These are phyloP conservation scores for Drosophila paulistorum DNA, from an alignment of 1,140 invertebrate species.

Conservation along the genomic window DNA sequence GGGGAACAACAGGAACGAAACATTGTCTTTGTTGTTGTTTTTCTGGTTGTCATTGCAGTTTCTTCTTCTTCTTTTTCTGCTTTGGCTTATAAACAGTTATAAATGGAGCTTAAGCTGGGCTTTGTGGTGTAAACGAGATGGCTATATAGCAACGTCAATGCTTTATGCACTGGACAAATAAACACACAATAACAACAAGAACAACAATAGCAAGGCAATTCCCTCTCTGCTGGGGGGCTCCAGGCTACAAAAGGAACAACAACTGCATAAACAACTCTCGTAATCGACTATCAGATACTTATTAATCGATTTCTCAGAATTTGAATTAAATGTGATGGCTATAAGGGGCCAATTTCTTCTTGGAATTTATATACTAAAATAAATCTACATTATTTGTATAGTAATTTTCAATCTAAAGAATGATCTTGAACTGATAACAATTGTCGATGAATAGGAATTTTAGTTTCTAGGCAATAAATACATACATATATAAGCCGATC, in stretches of 20 bases:
- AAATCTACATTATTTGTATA: no score
- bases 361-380: no score
- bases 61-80: slow-evolving; percentile 45
- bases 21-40: slow-evolving; percentile 37
- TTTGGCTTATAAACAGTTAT: slow-evolving; percentile 62
- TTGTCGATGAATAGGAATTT: no score
- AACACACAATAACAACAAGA: slow-evolving; percentile 37
- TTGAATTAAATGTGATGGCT: background rate
- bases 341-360: no score
- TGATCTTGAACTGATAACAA: no score
- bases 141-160: slow-evolving; percentile 73
- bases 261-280: slow-evolving; percentile 21
- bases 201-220: slow-evolving; percentile 39
- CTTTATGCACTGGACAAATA: slow-evolving; percentile 67
- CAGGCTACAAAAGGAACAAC: background rate
- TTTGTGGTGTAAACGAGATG: slow-evolving; percentile 36
- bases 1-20: slow-evolving; percentile 37
- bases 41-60: slow-evolving; percentile 34
- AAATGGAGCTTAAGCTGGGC: slow-evolving; percentile 12
- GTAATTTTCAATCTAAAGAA: no score
- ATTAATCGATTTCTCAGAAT: background rate
- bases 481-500: no score
- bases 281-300: background rate
- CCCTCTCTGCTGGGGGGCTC: slow-evolving; percentile 70
- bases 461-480: no score